Conservation (phyloP, 2,113 vertebrate species). For the Coregonus clupeaformis region DNA sequence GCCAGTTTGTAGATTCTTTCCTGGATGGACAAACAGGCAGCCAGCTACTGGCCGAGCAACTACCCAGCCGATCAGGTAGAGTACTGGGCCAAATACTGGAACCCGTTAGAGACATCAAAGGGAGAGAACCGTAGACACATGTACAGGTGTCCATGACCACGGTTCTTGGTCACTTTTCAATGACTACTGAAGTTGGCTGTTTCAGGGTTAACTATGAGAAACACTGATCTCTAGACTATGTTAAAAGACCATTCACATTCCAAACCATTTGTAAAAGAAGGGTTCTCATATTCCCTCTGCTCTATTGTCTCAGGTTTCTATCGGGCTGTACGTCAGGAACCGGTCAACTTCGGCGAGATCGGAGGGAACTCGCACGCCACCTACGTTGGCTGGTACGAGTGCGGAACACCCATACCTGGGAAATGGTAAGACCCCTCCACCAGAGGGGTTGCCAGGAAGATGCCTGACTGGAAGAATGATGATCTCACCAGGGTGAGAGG, state of each 20-base stretch:
- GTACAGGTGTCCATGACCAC: neutral
- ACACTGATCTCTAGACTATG: too few species aligned
- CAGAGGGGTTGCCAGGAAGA: constrained; percentile 12
- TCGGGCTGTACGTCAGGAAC: constrained; percentile 91
- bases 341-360: constrained; percentile 91
- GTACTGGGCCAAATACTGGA: neutral
- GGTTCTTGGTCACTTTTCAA: neutral
- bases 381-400: constrained; percentile 97
- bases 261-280: neutral
- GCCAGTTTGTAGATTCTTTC: constrained; percentile 97
- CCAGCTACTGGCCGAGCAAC: constrained; percentile 78
- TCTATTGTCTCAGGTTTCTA: constrained; percentile 79
- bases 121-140: too few species aligned
- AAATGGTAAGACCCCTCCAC: constrained; percentile 83
- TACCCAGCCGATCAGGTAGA: constrained; percentile 83
- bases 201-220: too few species aligned
- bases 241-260: too few species aligned
- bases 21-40: constrained; percentile 91
- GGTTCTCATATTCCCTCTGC: neutral
- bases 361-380: constrained; percentile 87
- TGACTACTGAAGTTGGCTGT: neutral
- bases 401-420: constrained; percentile 92
- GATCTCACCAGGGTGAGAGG: constrained; percentile 15
- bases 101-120: too few species aligned
- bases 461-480: constrained; percentile 14